Conservation (phyloP, 2,113 vertebrate species). For the Himantopus leucocephalus region DNA sequence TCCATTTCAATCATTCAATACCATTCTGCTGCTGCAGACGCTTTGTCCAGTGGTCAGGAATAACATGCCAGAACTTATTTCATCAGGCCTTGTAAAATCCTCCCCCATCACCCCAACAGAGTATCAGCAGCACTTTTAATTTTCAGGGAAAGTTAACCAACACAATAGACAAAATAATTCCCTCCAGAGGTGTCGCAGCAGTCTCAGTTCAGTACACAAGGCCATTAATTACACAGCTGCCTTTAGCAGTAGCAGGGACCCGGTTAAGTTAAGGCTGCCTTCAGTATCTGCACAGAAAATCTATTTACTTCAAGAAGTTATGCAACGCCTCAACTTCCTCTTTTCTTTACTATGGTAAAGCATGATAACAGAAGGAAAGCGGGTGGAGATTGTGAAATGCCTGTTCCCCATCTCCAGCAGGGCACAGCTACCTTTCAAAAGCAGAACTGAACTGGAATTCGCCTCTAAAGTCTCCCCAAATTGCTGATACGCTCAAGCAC, state of each 20-base stretch:
- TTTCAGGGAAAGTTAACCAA: constrained; percentile 26
- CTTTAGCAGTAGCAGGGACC: neutral
- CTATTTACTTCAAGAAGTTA: constrained; percentile 18
- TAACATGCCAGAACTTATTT: neutral
- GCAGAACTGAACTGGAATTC: neutral
- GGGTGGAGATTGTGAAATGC: neutral
- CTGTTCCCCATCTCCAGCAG: neutral
- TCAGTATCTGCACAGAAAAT: neutral
- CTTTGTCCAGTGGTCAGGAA: neutral
- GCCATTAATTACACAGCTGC: constrained; percentile 46
- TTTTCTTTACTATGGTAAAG: neutral
- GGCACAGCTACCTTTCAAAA: neutral
- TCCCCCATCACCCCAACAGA: neutral
- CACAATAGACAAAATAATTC: constrained; percentile 8
- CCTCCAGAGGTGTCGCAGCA: neutral
- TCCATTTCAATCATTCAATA: neutral
- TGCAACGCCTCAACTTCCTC: constrained; percentile 16
- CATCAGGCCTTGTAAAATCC: neutral
- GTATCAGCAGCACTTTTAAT: neutral
- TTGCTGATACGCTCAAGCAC: accelerated
- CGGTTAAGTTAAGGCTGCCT: neutral
- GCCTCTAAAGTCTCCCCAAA: neutral
- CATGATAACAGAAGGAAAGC: neutral
- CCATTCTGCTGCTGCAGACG: neutral
- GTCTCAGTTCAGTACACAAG: constrained; percentile 22